These are phyloP conservation scores for Lontra canadensis DNA, from an alignment of 2,113 vertebrate species.

Conservation along the genomic window DNA sequence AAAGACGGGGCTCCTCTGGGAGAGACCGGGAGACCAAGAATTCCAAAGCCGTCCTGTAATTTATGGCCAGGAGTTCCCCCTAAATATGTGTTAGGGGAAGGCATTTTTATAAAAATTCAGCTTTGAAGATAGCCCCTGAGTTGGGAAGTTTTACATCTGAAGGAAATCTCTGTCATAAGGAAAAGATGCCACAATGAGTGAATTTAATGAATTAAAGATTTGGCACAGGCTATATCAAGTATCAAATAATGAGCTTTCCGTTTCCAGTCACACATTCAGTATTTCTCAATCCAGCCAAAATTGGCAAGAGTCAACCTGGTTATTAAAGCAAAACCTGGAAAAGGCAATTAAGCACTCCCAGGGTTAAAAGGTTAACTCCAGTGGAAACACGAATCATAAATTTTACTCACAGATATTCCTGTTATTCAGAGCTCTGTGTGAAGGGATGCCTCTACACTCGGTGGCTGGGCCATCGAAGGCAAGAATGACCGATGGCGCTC, in stretches of 20 bases:
- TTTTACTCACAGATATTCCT: conserved; percentile 55
- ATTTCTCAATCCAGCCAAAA: conserved; percentile 58
- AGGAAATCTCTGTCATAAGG: neutral
- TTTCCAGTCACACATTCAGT: conserved; percentile 57
- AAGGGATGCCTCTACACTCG: neutral
- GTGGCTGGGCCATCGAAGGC: neutral
- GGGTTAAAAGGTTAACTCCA: conserved; percentile 65
- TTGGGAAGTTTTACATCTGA: neutral
- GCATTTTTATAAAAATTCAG: conserved; percentile 47
- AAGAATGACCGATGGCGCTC: accelerated
- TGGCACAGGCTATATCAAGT: conserved; percentile 54
- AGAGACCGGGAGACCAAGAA: neutral
- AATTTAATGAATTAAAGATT: conserved; percentile 36
- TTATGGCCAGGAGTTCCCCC: neutral
- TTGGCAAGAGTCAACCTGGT: conserved; percentile 69
- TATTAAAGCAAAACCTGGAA: conserved; percentile 74
- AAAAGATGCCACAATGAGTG: conserved; percentile 34
- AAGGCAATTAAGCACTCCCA: conserved; percentile 71
- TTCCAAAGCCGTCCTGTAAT: conserved; percentile 45
- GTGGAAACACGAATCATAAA: conserved; percentile 73
- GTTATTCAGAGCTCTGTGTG: neutral
- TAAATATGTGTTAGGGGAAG: neutral
- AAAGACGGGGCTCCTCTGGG: conserved; percentile 48
- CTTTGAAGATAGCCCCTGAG: neutral
- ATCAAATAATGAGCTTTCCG: conserved; percentile 54